Conservation (phyloP, 2,113 vertebrate species). For the Strix uralensis region DNA sequence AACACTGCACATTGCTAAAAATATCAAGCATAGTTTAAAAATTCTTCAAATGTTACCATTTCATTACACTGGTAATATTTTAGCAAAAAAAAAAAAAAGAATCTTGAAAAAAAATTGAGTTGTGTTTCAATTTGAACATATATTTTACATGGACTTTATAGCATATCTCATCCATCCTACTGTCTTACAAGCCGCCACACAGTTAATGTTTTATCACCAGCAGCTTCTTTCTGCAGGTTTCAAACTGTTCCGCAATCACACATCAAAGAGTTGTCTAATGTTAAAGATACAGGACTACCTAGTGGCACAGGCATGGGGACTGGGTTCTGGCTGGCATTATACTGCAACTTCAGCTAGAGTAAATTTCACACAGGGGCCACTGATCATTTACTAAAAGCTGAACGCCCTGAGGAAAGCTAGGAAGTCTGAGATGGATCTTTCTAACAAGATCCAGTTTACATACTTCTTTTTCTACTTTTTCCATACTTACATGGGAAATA, state of each 20-base stretch:
- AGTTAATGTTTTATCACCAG: neutral
- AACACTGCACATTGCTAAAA: constrained; percentile 25
- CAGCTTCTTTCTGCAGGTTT: constrained; percentile 29
- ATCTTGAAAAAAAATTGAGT: neutral
- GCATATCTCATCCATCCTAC: neutral
- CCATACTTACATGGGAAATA: neutral
- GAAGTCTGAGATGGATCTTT: neutral
- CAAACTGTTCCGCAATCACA: neutral
- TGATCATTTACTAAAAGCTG: neutral
- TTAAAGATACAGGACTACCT: neutral
- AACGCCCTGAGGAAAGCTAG: neutral
- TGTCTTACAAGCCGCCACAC: neutral
- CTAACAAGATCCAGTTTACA: neutral
- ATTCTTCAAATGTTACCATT: neutral
- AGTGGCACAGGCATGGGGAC: neutral
- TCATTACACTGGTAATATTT: neutral
- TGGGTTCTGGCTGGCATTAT: neutral
- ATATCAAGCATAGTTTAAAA: constrained; percentile 11
- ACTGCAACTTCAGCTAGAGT: neutral
- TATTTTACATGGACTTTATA: neutral
- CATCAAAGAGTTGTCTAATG: neutral
- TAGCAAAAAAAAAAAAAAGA: neutral
- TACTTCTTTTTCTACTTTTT: neutral
- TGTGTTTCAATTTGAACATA: neutral
- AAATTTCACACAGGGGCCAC: neutral